Conservation (phyloP, 2,113 vertebrate species). For the Thalassoma bifasciatum region DNA sequence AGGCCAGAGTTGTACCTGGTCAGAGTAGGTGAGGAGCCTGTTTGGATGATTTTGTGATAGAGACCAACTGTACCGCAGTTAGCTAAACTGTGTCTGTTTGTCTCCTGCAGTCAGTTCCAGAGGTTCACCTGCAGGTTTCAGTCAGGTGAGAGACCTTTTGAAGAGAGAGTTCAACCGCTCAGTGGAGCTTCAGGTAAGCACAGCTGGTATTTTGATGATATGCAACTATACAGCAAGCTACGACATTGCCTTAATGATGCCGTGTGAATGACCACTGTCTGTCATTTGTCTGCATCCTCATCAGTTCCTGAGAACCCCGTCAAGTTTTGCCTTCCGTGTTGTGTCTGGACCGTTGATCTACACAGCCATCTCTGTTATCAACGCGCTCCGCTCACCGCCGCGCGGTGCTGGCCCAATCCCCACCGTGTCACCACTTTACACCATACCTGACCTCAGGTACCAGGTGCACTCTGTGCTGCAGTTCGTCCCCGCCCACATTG, state of each 20-base stretch:
- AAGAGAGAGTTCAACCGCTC: slow-evolving; percentile 83
- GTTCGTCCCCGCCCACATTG: slow-evolving; percentile 91
- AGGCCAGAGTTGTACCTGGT: slow-evolving; percentile 84
- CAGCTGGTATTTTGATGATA: no score
- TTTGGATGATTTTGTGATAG: background rate
- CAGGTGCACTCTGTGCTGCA: slow-evolving; percentile 94
- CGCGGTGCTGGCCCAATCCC: slow-evolving; percentile 82
- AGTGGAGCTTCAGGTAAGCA: slow-evolving; percentile 83
- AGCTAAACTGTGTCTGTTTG: slow-evolving; percentile 4
- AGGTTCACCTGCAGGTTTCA: slow-evolving; percentile 74
- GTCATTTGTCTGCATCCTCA: slow-evolving; percentile 2
- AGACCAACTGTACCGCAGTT: background rate
- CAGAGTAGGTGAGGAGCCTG: slow-evolving; percentile 80
- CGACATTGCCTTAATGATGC: background rate
- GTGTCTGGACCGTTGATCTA: slow-evolving; percentile 92
- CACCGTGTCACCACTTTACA: slow-evolving; percentile 83
- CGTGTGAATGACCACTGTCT: slow-evolving; percentile 10
- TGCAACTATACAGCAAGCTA: no score
- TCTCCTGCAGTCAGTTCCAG: slow-evolving; percentile 77
- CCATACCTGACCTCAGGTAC: slow-evolving; percentile 86
- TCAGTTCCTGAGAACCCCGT: slow-evolving; percentile 90
- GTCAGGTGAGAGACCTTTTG: slow-evolving; percentile 79
- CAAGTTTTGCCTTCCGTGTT: slow-evolving; percentile 90
- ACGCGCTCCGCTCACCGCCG: slow-evolving; percentile 84
- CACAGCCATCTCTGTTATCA: slow-evolving; percentile 92